Percentiles rank a stretch among this genome's conserved stretches.
Evolutionary conservation across 2,888 invertebrate genomes (phyloP).

Genomic region (Ochropleura leucogaster): DNA sequence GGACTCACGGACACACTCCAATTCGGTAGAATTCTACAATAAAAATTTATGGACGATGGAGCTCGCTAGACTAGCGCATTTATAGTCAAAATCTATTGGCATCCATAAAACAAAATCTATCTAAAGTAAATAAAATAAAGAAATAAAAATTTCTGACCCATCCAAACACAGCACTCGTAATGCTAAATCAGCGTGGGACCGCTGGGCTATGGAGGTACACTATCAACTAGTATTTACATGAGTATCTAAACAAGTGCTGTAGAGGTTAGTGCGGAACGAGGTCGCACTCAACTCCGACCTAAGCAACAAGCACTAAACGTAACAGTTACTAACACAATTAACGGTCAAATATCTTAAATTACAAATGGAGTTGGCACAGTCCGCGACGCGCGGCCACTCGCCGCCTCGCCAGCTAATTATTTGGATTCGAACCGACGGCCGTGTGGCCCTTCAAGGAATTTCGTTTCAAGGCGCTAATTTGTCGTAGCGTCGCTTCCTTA

Average conservation of each 20-base stretch:
- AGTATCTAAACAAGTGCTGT: conserved; percentile 76
- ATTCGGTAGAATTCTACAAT: conserved; percentile 84
- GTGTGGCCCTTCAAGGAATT: conserved; percentile 80
- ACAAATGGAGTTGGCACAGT: conserved; percentile 86
- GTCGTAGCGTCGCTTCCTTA: conserved; percentile 73
- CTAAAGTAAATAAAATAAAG: conserved; percentile 77
- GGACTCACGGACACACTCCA: conserved; percentile 80
- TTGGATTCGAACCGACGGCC: conserved; percentile 82
- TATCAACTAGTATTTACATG: conserved; percentile 83
- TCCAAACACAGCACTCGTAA: conserved; percentile 87
- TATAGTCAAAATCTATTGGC: conserved; percentile 84
- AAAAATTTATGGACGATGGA: conserved; percentile 86
- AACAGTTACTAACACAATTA: conserved; percentile 87
- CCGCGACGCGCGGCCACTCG: conserved; percentile 83
- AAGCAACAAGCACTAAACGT: conserved; percentile 88
- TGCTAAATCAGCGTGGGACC: conserved; percentile 77
- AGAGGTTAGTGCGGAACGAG: conserved; percentile 74
- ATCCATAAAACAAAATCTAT: conserved; percentile 84
- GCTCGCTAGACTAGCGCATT: conserved; percentile 87
- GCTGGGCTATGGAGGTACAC: conserved; percentile 79
- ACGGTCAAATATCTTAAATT: conserved; percentile 88
- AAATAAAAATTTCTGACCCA: conserved; percentile 86
- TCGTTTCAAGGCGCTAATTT: conserved; percentile 78
- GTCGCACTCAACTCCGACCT: conserved; percentile 78
- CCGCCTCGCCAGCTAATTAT: conserved; percentile 85